Conservation (phyloP, 2,113 vertebrate genomes). For the Nothobranchius kuhntae region DNA sequence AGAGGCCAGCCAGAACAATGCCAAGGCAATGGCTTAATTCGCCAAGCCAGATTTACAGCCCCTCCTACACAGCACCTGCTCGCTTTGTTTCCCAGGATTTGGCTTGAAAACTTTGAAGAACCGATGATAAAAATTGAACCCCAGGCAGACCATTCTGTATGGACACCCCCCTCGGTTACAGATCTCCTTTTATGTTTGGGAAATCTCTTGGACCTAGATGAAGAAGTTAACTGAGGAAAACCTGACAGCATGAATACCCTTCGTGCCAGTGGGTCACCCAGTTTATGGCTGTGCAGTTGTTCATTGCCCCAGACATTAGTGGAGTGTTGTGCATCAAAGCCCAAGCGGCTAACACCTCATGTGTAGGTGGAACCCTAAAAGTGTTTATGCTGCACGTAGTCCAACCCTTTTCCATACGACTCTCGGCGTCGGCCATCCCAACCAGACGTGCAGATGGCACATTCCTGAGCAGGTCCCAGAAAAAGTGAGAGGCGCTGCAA, state of each 20-base stretch:
- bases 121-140: constrained; percentile 55
- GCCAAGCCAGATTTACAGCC: constrained; percentile 71
- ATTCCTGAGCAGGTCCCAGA: constrained; percentile 59
- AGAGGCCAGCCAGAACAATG: constrained; percentile 69
- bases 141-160: constrained; percentile 25
- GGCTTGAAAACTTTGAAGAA: constrained; percentile 53
- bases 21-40: constrained; percentile 70
- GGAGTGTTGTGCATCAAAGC: neutral
- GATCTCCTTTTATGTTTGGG: constrained; percentile 49
- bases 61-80: constrained; percentile 75
- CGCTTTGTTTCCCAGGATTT: constrained; percentile 71
- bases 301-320: constrained; percentile 24
- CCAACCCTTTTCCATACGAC: constrained; percentile 25
- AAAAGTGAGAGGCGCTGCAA: constrained; percentile 60
- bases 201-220: constrained; percentile 52
- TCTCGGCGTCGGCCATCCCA: constrained; percentile 35
- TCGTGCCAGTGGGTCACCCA: neutral
- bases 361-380: constrained; percentile 5
- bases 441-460: constrained; percentile 43
- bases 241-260: constrained; percentile 49
- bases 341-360: constrained; percentile 10
- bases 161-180: constrained; percentile 13
- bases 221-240: constrained; percentile 59
- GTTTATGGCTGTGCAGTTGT: constrained; percentile 24
- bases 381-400: constrained; percentile 18